These are phyloP conservation scores for Augochlorella aurata DNA, from an alignment of 2,888 invertebrate genomes.

Conservation along the genomic window DNA sequence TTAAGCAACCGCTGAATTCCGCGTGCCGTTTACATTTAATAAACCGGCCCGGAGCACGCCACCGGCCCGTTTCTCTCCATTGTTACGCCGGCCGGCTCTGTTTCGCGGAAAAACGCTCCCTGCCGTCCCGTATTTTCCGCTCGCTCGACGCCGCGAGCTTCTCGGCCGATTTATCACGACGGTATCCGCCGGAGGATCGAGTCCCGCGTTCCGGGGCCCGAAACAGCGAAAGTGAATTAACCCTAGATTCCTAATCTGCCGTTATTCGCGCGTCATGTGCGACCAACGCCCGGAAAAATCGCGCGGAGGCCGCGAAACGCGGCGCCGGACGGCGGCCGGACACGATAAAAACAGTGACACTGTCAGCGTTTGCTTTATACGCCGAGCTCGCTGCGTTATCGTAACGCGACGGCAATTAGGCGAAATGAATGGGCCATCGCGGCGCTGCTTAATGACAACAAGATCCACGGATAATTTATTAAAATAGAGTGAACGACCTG, in stretches of 20 bases:
- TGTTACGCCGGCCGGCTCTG: slow-evolving; percentile 23
- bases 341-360: neutral
- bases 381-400: neutral
- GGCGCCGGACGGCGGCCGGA: neutral
- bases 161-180: slow-evolving; percentile 13
- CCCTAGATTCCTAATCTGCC: neutral
- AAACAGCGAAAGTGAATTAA: neutral
- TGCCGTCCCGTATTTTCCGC: slow-evolving; percentile 35
- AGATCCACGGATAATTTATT: neutral
- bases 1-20: slow-evolving; percentile 61
- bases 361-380: neutral
- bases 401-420: neutral
- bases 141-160: slow-evolving; percentile 30
- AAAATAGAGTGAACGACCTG: neutral
- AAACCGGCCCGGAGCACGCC: slow-evolving; percentile 53
- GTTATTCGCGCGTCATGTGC: neutral
- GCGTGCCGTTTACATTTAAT: slow-evolving; percentile 57
- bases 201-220: neutral
- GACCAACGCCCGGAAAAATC: neutral
- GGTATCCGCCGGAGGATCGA: slow-evolving; percentile 13
- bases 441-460: neutral
- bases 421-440: neutral
- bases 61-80: slow-evolving; percentile 41
- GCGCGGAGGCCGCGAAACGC: neutral
- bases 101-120: slow-evolving; percentile 7